Percentiles rank a stretch among this genome's conserved stretches.
Evolutionary conservation across 2,113 vertebrate genomes (phyloP).

Genomic region (Datnioides undecimradiatus): DNA sequence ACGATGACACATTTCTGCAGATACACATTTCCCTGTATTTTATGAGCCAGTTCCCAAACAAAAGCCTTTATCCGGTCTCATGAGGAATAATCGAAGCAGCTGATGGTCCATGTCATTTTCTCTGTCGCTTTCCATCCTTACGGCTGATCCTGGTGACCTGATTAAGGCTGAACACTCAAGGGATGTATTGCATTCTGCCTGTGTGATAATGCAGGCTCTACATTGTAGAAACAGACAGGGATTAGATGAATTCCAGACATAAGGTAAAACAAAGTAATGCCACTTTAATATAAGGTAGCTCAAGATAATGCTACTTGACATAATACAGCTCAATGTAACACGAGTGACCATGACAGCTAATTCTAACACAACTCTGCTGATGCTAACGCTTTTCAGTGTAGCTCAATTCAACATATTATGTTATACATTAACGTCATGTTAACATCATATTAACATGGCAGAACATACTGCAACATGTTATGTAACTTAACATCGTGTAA

Average conservation of each 20-base stretch:
- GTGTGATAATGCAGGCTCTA: slow-evolving; percentile 31
- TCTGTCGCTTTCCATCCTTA: slow-evolving; percentile 5
- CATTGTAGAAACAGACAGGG: slow-evolving; percentile 23
- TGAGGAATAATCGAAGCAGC: slow-evolving; percentile 12
- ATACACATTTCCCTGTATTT: slow-evolving; percentile 21
- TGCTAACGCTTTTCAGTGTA: too few relatives aligned
- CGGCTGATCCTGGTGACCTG: slow-evolving; percentile 29
- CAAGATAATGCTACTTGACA: not conserved
- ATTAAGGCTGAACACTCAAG: slow-evolving; percentile 34
- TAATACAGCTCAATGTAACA: not conserved
- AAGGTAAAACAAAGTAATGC: not conserved
- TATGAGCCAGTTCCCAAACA: not conserved
- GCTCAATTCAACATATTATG: not conserved
- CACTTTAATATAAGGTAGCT: not conserved
- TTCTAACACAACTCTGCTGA: too few relatives aligned
- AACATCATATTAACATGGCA: too few relatives aligned
- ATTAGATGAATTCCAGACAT: not conserved
- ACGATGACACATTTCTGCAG: slow-evolving; percentile 20
- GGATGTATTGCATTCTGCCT: slow-evolving; percentile 29
- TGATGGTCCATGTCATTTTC: slow-evolving; percentile 22
- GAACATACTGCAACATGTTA: too few relatives aligned
- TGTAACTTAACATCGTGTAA: too few relatives aligned
- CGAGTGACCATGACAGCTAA: not conserved
- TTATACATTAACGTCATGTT: too few relatives aligned
- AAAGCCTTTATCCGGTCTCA: slow-evolving; percentile 4